Evolutionary conservation across 2,113 vertebrate genomes (phyloP).

Genomic region (Sorex fumeus): DNA sequence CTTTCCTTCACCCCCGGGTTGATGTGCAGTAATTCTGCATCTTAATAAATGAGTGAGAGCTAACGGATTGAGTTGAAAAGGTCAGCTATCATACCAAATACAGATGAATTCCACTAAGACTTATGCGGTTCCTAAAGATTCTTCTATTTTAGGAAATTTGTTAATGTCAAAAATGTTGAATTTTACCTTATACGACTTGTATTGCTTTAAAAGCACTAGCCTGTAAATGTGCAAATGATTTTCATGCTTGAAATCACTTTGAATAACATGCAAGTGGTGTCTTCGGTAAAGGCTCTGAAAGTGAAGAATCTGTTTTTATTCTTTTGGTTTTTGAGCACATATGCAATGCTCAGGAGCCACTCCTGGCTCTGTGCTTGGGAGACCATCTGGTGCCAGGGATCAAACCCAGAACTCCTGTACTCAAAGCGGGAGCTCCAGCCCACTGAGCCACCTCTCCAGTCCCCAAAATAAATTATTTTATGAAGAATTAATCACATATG

Average conservation of each 20-base stretch:
- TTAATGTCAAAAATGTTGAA: slow-evolving; percentile 20
- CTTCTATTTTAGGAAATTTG: slow-evolving; percentile 32
- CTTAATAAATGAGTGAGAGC: slow-evolving; percentile 47
- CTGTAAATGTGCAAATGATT: slow-evolving; percentile 60
- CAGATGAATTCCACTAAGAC: slow-evolving; percentile 28
- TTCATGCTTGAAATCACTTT: slow-evolving; percentile 60
- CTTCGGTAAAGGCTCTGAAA: slow-evolving; percentile 18
- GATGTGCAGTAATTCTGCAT: slow-evolving; percentile 51
- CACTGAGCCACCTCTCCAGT: too few relatives aligned
- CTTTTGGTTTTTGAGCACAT: too few relatives aligned
- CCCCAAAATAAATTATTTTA: slow-evolving; percentile 42
- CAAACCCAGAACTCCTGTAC: too few relatives aligned
- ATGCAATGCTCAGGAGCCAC: too few relatives aligned
- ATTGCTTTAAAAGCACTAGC: slow-evolving; percentile 47
- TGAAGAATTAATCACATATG: slow-evolving; percentile 40
- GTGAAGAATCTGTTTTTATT: not conserved
- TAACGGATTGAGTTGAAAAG: slow-evolving; percentile 61
- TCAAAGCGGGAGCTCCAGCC: too few relatives aligned
- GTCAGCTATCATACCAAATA: slow-evolving; percentile 16
- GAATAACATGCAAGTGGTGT: slow-evolving; percentile 43
- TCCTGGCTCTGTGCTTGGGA: too few relatives aligned
- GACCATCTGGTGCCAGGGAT: too few relatives aligned
- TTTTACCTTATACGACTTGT: slow-evolving; percentile 50
- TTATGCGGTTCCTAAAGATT: not conserved
- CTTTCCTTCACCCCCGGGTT: slow-evolving; percentile 7